phyloP scores from a whole-genome alignment of 1,140 invertebrate genomes.

The Drosophila simulans region DNA sequence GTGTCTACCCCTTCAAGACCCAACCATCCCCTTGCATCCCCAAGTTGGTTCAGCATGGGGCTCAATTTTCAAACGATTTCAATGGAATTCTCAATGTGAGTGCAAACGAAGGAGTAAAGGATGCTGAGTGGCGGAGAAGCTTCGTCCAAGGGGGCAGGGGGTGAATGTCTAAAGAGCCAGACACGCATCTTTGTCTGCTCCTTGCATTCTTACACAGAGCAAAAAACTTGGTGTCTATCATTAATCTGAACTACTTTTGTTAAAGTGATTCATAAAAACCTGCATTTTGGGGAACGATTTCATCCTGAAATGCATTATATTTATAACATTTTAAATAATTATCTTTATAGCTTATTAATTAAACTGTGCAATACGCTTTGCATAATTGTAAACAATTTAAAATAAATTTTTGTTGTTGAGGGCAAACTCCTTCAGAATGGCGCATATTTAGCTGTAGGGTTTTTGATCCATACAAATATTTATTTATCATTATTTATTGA shows the following conservation, averaged over 20 bases:
- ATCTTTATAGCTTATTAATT: not conserved
- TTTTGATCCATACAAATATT: not conserved
- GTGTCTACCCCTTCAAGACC: slow-evolving; percentile 31
- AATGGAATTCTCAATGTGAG: slow-evolving; percentile 71
- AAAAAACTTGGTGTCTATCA: not conserved
- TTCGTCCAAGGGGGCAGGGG: slow-evolving; percentile 8
- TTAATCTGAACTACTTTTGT: not conserved
- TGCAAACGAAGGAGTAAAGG: slow-evolving; percentile 33
- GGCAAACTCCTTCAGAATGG: slow-evolving; percentile 48
- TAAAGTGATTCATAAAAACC: too few species aligned
- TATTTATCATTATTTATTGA: too few species aligned
- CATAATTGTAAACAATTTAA: not conserved
- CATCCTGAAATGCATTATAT: too few species aligned
- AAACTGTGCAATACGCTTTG: too few species aligned
- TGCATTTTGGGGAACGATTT: too few species aligned
- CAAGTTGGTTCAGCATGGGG: slow-evolving; percentile 33
- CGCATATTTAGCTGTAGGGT: slow-evolving; percentile 37
- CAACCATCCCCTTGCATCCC: not conserved
- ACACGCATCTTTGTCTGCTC: slow-evolving; percentile 45
- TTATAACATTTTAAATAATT: too few species aligned
- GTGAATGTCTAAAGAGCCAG: slow-evolving; percentile 47
- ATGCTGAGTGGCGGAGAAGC: slow-evolving; percentile 3
- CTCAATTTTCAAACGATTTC: slow-evolving; percentile 81
- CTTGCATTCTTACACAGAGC: slow-evolving; percentile 11
- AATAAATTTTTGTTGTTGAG: not conserved